Percentiles rank a stretch among this genome's conserved stretches.
These are phyloP conservation scores for Pteria penguin DNA, from an alignment of 2,888 invertebrate genomes.

Conservation along the genomic window DNA sequence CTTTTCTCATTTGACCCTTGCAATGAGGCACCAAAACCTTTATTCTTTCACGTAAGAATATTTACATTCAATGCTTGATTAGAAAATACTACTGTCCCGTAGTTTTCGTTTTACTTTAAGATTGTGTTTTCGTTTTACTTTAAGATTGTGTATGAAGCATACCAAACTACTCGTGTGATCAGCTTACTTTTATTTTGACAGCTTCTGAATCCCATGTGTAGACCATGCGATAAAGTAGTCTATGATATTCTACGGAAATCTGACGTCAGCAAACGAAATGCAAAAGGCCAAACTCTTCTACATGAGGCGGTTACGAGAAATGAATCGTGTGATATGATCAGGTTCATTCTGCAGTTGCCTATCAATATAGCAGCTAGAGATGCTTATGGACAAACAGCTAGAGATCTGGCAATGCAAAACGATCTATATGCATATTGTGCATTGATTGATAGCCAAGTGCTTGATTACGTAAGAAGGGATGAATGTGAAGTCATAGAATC, in stretches of 20 bases:
- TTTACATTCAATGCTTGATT: too few species aligned
- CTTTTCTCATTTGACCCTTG: slow-evolving; percentile 59
- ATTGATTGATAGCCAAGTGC: slow-evolving; percentile 63
- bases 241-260: slow-evolving; percentile 60
- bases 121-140: background rate
- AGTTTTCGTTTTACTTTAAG: too few species aligned
- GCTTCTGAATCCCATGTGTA: slow-evolving; percentile 31
- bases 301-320: slow-evolving; percentile 66
- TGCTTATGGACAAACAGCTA: slow-evolving; percentile 64
- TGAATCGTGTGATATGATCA: slow-evolving; percentile 58
- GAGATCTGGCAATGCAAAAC: slow-evolving; percentile 57
- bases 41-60: slow-evolving; percentile 74
- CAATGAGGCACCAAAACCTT: slow-evolving; percentile 62
- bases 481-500: slow-evolving; percentile 64
- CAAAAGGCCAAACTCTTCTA: slow-evolving; percentile 68
- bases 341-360: slow-evolving; percentile 64
- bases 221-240: slow-evolving; percentile 64
- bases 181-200: background rate
- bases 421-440: slow-evolving; percentile 56
- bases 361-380: slow-evolving; percentile 65
- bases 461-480: slow-evolving; percentile 55
- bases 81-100: too few species aligned
- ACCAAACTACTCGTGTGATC: background rate
- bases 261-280: slow-evolving; percentile 60
- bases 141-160: background rate